Evolutionary conservation across 1,140 invertebrate genomes (phyloP), one percentile per base, ranked within the genome.

Genomic region (Caerostris darwini): DNA sequence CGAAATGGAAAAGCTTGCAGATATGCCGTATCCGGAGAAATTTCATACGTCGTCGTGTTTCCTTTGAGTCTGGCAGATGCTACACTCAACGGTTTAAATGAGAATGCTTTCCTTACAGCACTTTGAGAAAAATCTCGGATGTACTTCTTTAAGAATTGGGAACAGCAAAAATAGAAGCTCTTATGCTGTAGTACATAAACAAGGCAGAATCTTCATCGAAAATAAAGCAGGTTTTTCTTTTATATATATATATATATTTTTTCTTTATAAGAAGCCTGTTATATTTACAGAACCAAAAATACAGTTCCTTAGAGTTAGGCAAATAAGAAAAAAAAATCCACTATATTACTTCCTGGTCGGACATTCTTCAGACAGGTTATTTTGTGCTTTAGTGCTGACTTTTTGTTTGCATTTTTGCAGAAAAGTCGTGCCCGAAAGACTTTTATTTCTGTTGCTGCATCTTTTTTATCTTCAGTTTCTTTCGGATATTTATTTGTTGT

Each of bases 261-360:
- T 77, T 34, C 50, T 67, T 77, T 77, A 10, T 34, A 10, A 5
- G 53, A 77, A 3, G 12, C 14, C 34, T 34, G n/a, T 61, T 64
- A 14, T 64, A 61, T 54, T 19, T 12, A 64, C 50, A 87, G 59
- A 54, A 64, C 58, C 59, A 87, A 53, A 87, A 87, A 87, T 87
- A 12, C 19, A 87, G 85, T 87, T 87, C 14, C 57, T 34, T 34
- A 34, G 34, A 34, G 34, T 87, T 34, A 14, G 34, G 34, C 58
- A 87, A 87, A 87, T 61, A 87, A 50, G 14, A 12, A 53, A 64
- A 34, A 34, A 34, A 34, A 34, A 34, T 2, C 34, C 12, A 17
- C 50, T 87, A 64, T 87, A 64, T 87, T 87, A 34, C 85, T 64
- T 87, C 85, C 85, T 64, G 85, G 19, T 17, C 5, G 34, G 12